Evolutionary conservation across 2,888 invertebrate species (phyloP).

Genomic region (Periphyllus acericola): DNA sequence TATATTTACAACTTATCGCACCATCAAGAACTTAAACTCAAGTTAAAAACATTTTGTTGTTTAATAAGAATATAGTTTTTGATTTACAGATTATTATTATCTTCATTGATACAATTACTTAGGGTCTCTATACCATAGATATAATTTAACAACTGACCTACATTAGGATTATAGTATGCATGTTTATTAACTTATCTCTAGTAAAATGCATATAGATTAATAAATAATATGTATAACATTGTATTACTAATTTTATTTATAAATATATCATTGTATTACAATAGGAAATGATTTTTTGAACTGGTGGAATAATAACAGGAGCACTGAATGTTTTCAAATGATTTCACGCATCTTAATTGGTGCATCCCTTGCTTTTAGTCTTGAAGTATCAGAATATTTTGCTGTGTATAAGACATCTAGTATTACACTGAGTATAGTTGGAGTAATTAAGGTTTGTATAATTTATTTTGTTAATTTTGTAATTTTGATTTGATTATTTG

Average conservation of each 20-base stretch:
- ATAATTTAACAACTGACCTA: too few species aligned
- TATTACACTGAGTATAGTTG: conserved; percentile 93
- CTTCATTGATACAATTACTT: too few species aligned
- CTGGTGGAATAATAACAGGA: conserved; percentile 65
- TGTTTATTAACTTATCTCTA: conserved; percentile 4
- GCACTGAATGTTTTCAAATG: conserved; percentile 42
- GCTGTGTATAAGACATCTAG: conserved; percentile 94
- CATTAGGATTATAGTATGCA: background rate
- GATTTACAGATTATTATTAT: too few species aligned
- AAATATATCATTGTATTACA: background rate
- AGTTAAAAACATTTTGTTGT: too few species aligned
- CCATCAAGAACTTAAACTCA: too few species aligned
- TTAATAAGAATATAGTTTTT: too few species aligned
- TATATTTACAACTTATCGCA: too few species aligned
- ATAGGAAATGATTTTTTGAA: conserved; percentile 68
- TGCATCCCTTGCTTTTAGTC: conserved; percentile 87
- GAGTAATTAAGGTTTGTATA: conserved; percentile 88
- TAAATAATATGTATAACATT: background rate
- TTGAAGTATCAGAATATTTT: conserved; percentile 95
- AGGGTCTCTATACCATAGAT: too few species aligned
- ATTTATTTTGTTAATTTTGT: conserved; percentile 28
- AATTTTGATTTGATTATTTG: conserved; percentile 62
- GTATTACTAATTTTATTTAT: background rate
- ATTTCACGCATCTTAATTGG: conserved; percentile 73
- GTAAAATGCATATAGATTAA: conserved; percentile 5